These are phyloP conservation scores for Crossaster papposus DNA, from an alignment of 53 echinoderm and acorn worm species.

Conservation along the genomic window DNA sequence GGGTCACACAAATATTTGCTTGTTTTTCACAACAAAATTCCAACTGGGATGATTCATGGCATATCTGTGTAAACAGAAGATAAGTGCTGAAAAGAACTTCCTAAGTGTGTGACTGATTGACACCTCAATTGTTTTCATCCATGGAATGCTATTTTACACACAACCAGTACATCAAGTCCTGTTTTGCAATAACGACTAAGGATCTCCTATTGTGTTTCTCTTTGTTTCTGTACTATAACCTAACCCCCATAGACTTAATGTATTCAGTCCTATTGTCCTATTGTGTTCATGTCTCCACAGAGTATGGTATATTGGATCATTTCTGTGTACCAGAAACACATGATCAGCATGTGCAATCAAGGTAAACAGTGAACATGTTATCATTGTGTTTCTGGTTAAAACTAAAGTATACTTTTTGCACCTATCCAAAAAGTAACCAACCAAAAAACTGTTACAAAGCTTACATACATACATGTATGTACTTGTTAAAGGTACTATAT, in stretches of 20 bases:
- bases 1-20: neutral
- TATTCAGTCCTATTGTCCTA: too few relatives aligned
- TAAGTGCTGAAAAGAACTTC: conserved; percentile 27
- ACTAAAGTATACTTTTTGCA: too few relatives aligned
- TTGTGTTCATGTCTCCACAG: too few relatives aligned
- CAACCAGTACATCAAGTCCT: neutral
- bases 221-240: too few relatives aligned
- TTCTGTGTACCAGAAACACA: neutral
- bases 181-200: too few relatives aligned
- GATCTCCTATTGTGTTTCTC: too few relatives aligned
- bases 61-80: conserved; percentile 9
- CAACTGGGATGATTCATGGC: conserved; percentile 27
- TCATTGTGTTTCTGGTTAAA: neutral
- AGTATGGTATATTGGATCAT: too few relatives aligned
- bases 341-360: neutral
- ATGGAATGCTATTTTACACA: neutral
- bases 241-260: too few relatives aligned
- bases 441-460: too few relatives aligned
- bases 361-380: neutral
- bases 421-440: too few relatives aligned
- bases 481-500: too few relatives aligned
- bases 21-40: conserved; percentile 24
- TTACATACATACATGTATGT: too few relatives aligned
- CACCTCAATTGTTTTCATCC: conserved; percentile 6
- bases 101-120: conserved; percentile 18